Evolutionary conservation across 2,888 invertebrate species (phyloP).

Genomic region (Malachius bipustulatus): DNA sequence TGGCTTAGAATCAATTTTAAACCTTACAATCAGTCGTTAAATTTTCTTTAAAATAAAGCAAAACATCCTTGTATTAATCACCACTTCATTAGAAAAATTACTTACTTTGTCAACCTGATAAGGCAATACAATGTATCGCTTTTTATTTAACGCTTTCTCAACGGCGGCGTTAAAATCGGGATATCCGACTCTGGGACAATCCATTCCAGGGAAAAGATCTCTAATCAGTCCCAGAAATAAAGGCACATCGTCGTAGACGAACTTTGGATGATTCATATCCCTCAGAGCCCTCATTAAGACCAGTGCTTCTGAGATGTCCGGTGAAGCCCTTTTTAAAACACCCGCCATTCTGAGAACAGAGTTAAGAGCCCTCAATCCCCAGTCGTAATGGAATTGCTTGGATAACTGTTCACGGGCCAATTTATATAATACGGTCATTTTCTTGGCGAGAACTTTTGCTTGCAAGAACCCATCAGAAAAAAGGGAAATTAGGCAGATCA

Average conservation of each 20-base stretch:
- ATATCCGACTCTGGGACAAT: slow-evolving; percentile 79
- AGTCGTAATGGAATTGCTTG: slow-evolving; percentile 89
- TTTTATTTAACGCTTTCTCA: slow-evolving; percentile 49
- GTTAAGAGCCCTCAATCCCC: slow-evolving; percentile 84
- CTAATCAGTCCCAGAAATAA: slow-evolving; percentile 77
- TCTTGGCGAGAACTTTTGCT: slow-evolving; percentile 83
- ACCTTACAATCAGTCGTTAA: too few species aligned
- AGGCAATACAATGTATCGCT: slow-evolving; percentile 55
- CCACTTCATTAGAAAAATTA: too few species aligned
- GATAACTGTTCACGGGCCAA: slow-evolving; percentile 79
- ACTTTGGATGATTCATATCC: slow-evolving; percentile 90
- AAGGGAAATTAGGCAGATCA: slow-evolving; percentile 84
- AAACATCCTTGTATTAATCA: too few species aligned
- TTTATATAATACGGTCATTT: slow-evolving; percentile 86
- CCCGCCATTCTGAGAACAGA: slow-evolving; percentile 88
- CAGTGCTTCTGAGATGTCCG: slow-evolving; percentile 70
- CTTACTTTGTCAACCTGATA: slow-evolving; percentile 48
- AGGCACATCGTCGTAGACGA: slow-evolving; percentile 83
- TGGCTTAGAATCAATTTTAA: too few species aligned
- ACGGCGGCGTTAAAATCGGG: slow-evolving; percentile 78
- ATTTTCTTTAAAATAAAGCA: too few species aligned
- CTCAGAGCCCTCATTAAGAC: slow-evolving; percentile 83
- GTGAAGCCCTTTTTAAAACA: slow-evolving; percentile 66
- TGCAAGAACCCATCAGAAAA: slow-evolving; percentile 87
- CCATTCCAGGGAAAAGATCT: slow-evolving; percentile 82